Conservation (phyloP, 2,113 vertebrate species). For the Nibea coibor region DNA sequence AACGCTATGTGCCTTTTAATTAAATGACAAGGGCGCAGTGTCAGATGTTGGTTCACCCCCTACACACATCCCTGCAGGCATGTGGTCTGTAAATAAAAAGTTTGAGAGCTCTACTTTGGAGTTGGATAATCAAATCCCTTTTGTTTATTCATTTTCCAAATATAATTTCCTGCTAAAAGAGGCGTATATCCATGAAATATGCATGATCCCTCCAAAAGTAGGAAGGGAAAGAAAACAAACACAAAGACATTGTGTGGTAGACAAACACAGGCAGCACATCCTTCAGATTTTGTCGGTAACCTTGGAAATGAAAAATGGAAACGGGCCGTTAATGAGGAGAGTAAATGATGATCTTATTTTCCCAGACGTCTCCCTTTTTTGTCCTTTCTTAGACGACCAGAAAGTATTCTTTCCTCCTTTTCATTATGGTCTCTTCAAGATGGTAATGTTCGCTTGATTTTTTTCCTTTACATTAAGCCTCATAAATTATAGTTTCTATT, state of each 20-base stretch:
- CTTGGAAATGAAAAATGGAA: slow-evolving; percentile 5
- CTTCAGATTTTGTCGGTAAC: slow-evolving; percentile 8
- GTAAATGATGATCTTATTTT: slow-evolving; percentile 4
- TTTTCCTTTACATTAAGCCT: not conserved
- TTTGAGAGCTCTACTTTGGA: slow-evolving; percentile 3
- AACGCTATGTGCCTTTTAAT: not conserved
- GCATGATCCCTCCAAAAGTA: slow-evolving; percentile 30
- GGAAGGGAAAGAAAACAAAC: slow-evolving; percentile 10
- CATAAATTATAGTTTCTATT: not conserved
- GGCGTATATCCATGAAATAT: slow-evolving; percentile 51
- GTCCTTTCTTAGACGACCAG: not conserved
- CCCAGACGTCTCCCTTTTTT: not conserved
- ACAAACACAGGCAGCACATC: not conserved
- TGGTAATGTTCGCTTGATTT: no score
- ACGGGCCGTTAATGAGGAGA: not conserved
- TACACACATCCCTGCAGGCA: slow-evolving; percentile 5
- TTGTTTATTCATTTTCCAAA: slow-evolving; percentile 58
- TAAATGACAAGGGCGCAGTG: slow-evolving; percentile 18
- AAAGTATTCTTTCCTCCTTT: not conserved
- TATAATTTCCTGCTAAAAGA: slow-evolving; percentile 50
- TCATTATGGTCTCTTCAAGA: not conserved
- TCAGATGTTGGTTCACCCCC: not conserved
- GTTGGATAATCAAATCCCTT: slow-evolving; percentile 38
- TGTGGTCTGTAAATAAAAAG: slow-evolving; percentile 11
- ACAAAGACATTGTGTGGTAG: not conserved